Percentiles rank a stretch among this genome's conserved stretches.
Conservation (phyloP, 2,797 vertebrate species). For the Coendou prehensilis region DNA sequence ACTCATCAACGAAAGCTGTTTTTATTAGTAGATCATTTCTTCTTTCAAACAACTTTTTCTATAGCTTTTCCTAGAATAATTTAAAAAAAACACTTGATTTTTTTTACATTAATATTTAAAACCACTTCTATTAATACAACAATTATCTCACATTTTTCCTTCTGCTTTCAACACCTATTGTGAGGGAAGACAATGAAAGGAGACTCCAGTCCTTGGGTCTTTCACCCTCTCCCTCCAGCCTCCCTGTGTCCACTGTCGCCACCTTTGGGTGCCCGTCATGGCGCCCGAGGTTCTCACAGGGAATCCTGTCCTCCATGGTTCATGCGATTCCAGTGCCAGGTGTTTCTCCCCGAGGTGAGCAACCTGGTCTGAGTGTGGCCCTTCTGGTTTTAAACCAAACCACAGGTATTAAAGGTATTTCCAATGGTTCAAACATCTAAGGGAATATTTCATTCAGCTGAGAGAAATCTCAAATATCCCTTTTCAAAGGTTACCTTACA, state of each 20-base stretch:
- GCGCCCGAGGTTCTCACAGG: not conserved
- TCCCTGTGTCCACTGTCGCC: not conserved
- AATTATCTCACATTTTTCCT: not conserved
- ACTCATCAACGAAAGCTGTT: conserved; percentile 7
- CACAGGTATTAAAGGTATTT: not conserved
- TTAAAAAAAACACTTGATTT: not conserved
- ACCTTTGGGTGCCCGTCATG: not conserved
- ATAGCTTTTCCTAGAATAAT: conserved; percentile 24
- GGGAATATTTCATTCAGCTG: conserved; percentile 44
- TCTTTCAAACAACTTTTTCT: conserved; percentile 30
- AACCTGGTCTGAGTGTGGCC: not conserved
- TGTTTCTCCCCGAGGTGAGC: not conserved
- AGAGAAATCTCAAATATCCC: conserved; percentile 36
- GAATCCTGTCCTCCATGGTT: not conserved
- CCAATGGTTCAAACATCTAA: not conserved
- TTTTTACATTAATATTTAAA: conserved; percentile 49
- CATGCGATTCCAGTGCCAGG: not conserved
- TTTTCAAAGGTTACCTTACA: conserved; percentile 43
- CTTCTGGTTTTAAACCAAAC: not conserved
- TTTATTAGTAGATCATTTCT: conserved; percentile 36
- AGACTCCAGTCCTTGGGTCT: not conserved
- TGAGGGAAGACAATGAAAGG: not conserved
- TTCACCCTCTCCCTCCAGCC: not conserved
- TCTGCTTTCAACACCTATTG: not conserved
- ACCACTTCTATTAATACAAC: not conserved